Percentiles rank a stretch among this genome's conserved stretches.
phyloP scores from a whole-genome alignment of 1,140 invertebrate genomes.

The Trichonephila clavata region DNA sequence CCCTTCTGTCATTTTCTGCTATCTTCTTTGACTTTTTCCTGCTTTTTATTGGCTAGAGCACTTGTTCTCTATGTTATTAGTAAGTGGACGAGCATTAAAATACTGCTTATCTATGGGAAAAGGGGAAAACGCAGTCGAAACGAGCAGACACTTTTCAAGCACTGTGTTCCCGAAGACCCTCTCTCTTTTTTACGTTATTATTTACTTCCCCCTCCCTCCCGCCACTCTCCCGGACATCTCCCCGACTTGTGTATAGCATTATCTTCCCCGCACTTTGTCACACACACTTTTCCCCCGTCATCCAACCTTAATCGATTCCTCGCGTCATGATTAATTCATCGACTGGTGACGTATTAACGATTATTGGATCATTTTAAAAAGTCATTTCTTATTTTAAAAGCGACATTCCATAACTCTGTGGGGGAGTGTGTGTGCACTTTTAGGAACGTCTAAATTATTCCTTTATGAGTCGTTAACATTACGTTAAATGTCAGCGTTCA shows the following conservation, averaged over 20 bases:
- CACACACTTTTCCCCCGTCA: conserved; percentile 14
- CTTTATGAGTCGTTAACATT: conserved; percentile 75
- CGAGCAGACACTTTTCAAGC: conserved; percentile 5
- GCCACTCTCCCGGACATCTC: too few relatives aligned
- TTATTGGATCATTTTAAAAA: conserved; percentile 77
- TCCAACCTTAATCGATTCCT: conserved; percentile 54
- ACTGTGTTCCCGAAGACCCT: not conserved
- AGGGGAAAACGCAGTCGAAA: conserved; percentile 3
- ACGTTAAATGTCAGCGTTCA: conserved; percentile 61
- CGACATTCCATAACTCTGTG: conserved; percentile 32
- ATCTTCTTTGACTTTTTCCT: conserved; percentile 64
- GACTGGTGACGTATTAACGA: conserved; percentile 75
- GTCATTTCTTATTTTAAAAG: conserved; percentile 75
- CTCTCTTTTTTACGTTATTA: not conserved
- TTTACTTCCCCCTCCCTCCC: not conserved
- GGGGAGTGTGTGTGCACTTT: not conserved
- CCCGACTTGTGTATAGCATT: conserved; percentile 7
- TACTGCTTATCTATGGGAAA: conserved; percentile 48
- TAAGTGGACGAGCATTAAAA: conserved; percentile 64
- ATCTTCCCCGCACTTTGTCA: conserved; percentile 47
- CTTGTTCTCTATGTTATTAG: conserved; percentile 64
- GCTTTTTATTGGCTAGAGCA: conserved; percentile 73
- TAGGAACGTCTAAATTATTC: conserved; percentile 54
- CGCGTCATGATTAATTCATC: conserved; percentile 72
- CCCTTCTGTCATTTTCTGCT: conserved; percentile 70